Base-by-base conservation (phyloP, 2,797 vertebrate species). In the Remorina albescens region DNA sequence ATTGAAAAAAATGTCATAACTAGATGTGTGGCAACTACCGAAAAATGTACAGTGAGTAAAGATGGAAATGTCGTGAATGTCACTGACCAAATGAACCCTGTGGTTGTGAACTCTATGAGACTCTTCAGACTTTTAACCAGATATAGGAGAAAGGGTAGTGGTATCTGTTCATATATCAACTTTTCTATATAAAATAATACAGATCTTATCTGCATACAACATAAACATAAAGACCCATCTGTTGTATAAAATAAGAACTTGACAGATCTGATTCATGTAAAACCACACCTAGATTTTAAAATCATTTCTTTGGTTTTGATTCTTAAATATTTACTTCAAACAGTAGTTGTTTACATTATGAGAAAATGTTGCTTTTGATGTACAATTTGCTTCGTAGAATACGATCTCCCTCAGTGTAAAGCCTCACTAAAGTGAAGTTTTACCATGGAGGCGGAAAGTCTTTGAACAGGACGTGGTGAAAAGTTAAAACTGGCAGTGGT, bases 391-490 rank as follows among this genome's bases (percentile, higher is more conserved):
- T n/a, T n/a, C n/a, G n/a, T n/a, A n/a, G n/a, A n/a, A n/a, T n/a
- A n/a, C n/a, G n/a, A n/a, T n/a, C n/a, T n/a, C n/a, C n/a, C n/a
- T n/a, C n/a, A n/a, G n/a, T n/a, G n/a, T n/a, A n/a, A n/a, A n/a
- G n/a, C n/a, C n/a, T n/a, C n/a, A n/a, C n/a, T n/a, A n/a, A 42
- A 32, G 25, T 47, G 3, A 58, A 16, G 8, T 7, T 44, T 8
- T 44, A 19, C 2, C 28, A 2, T 7, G 16, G 28, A 75, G 8
- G 34, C 3, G 2, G 16, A 1, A 21, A 26, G 18, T 41, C 23
- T 39, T 15, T 61, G 6, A 56, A 74, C 81, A 90, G 85, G 80
- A 90, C 86, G 78, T 80, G 72, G 78, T 82, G 39, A 80, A 66
- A 67, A 47, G 71, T 59, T 69, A 30, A 56, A 49, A 42, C 21